These are phyloP conservation scores for Malurus leucopterus DNA, from an alignment of 2,797 vertebrate species.

Conservation along the genomic window DNA sequence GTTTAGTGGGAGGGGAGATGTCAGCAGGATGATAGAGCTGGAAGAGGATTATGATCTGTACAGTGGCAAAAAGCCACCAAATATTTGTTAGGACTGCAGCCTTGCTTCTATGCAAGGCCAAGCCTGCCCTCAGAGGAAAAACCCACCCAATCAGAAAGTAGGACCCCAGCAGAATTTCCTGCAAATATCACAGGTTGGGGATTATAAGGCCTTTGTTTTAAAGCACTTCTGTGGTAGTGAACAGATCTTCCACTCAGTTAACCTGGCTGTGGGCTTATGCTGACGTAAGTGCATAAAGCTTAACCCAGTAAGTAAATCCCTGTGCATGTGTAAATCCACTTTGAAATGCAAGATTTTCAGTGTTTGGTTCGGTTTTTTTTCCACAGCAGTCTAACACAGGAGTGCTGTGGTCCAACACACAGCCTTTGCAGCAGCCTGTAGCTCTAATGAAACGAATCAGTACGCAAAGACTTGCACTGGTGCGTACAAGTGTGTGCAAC, in stretches of 20 bases:
- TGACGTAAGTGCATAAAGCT: background rate
- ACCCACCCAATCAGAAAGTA: background rate
- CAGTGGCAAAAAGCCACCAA: fast-evolving
- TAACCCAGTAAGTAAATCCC: background rate
- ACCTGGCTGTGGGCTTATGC: background rate
- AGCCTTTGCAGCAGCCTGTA: background rate
- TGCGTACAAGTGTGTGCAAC: background rate
- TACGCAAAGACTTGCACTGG: background rate
- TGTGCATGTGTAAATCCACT: fast-evolving
- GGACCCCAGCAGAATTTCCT: background rate
- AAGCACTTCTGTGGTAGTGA: background rate
- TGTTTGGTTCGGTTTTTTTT: fast-evolving
- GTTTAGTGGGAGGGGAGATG: background rate
- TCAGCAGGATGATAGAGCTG: background rate
- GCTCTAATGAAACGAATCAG: background rate
- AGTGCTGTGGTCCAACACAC: background rate
- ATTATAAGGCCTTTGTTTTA: background rate
- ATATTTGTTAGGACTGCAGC: background rate
- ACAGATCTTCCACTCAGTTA: background rate
- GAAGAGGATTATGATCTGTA: background rate
- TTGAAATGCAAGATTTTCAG: background rate
- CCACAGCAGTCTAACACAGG: background rate
- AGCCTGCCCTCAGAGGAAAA: background rate
- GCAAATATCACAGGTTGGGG: background rate
- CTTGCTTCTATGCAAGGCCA: background rate